phyloP scores from a whole-genome alignment of 2,888 invertebrate genomes.

The Drosophila setosimentum region DNA sequence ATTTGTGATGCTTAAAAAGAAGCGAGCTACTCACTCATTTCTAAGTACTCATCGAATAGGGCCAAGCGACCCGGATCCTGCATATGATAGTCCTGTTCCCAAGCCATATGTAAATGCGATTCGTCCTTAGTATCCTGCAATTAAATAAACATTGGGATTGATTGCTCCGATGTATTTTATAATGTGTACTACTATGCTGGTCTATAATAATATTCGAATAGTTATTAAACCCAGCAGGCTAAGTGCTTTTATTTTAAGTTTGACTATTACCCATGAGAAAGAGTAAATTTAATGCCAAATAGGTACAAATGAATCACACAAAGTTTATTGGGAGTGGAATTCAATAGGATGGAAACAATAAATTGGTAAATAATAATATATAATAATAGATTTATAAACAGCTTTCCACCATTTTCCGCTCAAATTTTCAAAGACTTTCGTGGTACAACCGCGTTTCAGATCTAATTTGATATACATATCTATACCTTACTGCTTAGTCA shows the following conservation, averaged over 20 bases:
- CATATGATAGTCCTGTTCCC: conserved; percentile 98
- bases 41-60: conserved; percentile 97
- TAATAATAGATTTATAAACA: not conserved
- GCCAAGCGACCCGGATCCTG: conserved; percentile 95
- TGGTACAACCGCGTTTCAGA: not conserved
- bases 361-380: not conserved
- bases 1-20: not conserved
- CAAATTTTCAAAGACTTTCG: not conserved
- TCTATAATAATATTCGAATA: not conserved
- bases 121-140: conserved; percentile 89
- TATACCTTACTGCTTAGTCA: not conserved
- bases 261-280: not conserved
- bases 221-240: not conserved
- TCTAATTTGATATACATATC: not conserved
- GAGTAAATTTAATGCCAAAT: not conserved
- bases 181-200: not conserved
- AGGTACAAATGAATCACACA: not conserved
- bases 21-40: conserved; percentile 92
- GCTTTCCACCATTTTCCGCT: not conserved
- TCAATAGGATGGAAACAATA: not conserved
- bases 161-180: not conserved
- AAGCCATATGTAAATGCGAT: conserved; percentile 90
- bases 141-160: not conserved
- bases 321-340: not conserved
- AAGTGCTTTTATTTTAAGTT: not conserved